phyloP scores from a whole-genome alignment of 2,113 vertebrate species.

The Vicugna pacos region DNA sequence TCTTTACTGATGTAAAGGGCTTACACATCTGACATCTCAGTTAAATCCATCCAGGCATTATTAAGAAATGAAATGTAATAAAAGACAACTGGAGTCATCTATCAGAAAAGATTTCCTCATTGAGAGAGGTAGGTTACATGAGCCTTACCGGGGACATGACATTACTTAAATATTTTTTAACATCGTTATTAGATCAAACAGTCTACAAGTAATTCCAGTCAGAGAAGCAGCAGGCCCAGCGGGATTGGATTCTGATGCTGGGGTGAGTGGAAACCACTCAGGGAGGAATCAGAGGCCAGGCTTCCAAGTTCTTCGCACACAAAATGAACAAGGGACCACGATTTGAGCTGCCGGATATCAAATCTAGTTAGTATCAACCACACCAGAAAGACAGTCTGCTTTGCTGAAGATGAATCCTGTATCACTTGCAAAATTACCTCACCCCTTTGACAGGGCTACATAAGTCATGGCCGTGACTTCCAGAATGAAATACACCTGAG shows the following conservation, averaged over 20 bases:
- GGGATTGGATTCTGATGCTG: neutral
- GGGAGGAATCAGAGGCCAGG: neutral
- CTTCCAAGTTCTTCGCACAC: neutral
- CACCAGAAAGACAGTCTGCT: neutral
- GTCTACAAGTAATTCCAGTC: neutral
- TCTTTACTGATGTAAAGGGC: conserved; percentile 72
- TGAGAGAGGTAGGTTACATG: neutral
- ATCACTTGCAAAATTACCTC: conserved; percentile 26
- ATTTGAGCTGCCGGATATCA: neutral
- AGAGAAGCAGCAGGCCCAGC: neutral
- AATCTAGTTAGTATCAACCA: neutral
- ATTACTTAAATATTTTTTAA: neutral
- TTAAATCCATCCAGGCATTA: conserved; percentile 46
- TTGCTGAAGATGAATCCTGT: neutral
- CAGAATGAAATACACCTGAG: neutral
- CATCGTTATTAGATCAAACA: neutral
- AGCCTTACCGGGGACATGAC: neutral
- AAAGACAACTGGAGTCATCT: conserved; percentile 20
- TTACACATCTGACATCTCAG: conserved; percentile 63
- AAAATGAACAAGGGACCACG: neutral
- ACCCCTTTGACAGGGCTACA: neutral
- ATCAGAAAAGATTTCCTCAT: conserved; percentile 38
- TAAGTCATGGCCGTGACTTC: neutral
- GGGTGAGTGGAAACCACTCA: neutral
- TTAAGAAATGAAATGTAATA: conserved; percentile 49